Conservation (phyloP, 2,888 invertebrate species). For the Dryobotodes eremita region DNA sequence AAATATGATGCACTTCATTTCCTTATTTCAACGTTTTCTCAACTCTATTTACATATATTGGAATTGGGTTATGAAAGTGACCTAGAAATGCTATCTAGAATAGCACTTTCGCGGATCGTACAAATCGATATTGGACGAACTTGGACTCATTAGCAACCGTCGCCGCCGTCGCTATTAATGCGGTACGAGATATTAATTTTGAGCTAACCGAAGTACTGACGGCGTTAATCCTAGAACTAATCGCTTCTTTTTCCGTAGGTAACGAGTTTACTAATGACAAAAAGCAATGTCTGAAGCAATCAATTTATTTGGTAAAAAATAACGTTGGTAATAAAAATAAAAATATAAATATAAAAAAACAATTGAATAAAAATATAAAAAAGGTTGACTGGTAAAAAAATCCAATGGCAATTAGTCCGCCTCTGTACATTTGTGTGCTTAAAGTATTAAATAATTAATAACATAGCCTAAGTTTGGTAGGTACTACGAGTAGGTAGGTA, state of each 20-base stretch:
- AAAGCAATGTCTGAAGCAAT: background rate
- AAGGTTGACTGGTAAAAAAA: background rate
- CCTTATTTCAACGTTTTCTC: background rate
- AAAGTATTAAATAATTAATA: too few relatives aligned
- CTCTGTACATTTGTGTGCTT: background rate
- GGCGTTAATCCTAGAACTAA: background rate
- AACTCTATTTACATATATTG: background rate
- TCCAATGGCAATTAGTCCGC: background rate
- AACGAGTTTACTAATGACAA: background rate
- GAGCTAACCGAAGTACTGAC: background rate
- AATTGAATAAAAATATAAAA: background rate
- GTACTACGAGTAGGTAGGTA: background rate
- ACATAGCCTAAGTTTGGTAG: background rate
- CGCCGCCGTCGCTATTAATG: background rate
- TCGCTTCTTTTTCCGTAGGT: background rate
- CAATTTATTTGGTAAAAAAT: background rate
- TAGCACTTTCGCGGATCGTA: background rate
- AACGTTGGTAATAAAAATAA: background rate
- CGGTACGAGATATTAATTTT: background rate
- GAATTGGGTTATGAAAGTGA: background rate
- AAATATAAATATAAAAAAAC: background rate
- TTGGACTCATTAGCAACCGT: background rate
- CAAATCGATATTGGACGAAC: slow-evolving; percentile 18
- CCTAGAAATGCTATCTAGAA: background rate
- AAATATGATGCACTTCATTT: background rate